Conservation (phyloP, 2,113 vertebrate species). For the Psammodynastes pulverulentus region DNA sequence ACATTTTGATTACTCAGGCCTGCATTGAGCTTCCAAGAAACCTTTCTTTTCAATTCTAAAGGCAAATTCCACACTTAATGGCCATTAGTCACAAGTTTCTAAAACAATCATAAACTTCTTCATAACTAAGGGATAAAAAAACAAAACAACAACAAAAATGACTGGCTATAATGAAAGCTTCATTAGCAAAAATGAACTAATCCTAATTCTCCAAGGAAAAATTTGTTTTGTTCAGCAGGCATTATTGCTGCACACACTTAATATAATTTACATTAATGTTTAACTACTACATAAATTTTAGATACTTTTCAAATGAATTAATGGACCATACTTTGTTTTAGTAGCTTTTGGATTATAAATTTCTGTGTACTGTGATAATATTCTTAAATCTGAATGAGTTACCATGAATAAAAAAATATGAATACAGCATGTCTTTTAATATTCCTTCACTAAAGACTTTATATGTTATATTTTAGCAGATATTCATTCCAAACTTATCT, state of each 20-base stretch:
- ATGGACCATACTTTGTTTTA: constrained; percentile 67
- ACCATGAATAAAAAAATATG: constrained; percentile 62
- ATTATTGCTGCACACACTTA: constrained; percentile 60
- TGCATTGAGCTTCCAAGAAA: constrained; percentile 10
- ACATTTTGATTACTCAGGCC: constrained; percentile 5
- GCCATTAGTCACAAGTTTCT: constrained; percentile 34
- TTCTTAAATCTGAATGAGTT: constrained; percentile 56
- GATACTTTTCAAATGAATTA: constrained; percentile 68
- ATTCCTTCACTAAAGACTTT: neutral
- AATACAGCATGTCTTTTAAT: neutral
- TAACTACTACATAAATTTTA: constrained; percentile 69
- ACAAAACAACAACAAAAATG: constrained; percentile 17
- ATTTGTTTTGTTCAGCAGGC: constrained; percentile 64
- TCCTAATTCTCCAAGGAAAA: constrained; percentile 62
- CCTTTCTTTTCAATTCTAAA: constrained; percentile 6
- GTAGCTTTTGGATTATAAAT: constrained; percentile 67
- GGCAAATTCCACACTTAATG: constrained; percentile 24
- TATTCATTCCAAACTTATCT: neutral
- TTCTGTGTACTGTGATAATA: constrained; percentile 61
- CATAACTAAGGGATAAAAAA: constrained; percentile 49
- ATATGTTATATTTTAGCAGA: constrained; percentile 7
- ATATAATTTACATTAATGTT: constrained; percentile 72
- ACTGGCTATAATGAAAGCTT: constrained; percentile 64
- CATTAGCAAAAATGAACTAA: constrained; percentile 69
- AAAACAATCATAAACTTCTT: constrained; percentile 55